A percentile compares a stretch with the other conserved stretches of the same genome.
Conservation (phyloP, 2,797 vertebrate species). For the Bucorvus abyssinicus region DNA sequence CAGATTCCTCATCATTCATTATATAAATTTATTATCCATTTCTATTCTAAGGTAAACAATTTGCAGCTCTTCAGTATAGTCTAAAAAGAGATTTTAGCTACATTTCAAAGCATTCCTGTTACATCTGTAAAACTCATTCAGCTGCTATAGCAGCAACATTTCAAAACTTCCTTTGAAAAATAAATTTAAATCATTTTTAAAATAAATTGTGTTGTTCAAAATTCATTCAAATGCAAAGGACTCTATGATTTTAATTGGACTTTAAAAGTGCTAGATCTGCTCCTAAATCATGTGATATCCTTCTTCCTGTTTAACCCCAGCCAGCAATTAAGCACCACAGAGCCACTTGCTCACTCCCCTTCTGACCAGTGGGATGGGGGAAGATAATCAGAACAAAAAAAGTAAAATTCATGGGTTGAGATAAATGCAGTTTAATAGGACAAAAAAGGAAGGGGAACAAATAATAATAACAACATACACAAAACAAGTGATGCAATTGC, state of each 20-base stretch:
- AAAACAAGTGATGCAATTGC: neutral
- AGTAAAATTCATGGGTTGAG: neutral
- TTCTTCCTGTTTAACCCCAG: neutral
- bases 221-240: neutral
- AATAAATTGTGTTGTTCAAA: neutral
- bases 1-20: neutral
- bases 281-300: neutral
- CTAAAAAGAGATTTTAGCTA: neutral
- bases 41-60: conserved; percentile 9
- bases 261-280: neutral
- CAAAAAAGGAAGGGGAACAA: neutral
- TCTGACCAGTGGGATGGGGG: neutral
- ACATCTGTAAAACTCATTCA: neutral
- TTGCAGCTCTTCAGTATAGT: neutral
- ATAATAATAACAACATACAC: neutral
- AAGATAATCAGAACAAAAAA: neutral
- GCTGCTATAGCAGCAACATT: neutral
- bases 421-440: neutral
- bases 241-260: neutral
- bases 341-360: neutral
- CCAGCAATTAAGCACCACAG: neutral
- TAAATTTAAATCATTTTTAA: neutral
- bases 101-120: neutral
- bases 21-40: neutral
- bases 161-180: neutral